Percentiles rank a stretch among this genome's conserved stretches.
Evolutionary conservation across 2,797 vertebrate species (phyloP).

Genomic region (Halcyon badia): DNA sequence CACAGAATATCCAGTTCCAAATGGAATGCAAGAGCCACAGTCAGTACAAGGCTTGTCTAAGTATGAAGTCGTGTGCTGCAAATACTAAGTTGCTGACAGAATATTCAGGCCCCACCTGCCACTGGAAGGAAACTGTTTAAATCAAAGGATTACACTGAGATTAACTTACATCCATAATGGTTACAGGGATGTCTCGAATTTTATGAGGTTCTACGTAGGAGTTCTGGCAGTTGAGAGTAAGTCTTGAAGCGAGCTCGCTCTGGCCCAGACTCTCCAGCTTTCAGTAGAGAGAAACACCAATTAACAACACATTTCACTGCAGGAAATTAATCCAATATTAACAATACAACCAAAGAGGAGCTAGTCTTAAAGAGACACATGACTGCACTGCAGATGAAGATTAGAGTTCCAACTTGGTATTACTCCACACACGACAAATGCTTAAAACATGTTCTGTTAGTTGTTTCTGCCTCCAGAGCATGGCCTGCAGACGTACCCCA

Average conservation of each 20-base stretch:
- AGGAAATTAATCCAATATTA: neutral
- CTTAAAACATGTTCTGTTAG: neutral
- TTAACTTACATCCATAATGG: conserved; percentile 94
- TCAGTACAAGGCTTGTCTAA: neutral
- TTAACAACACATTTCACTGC: neutral
- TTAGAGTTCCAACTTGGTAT: neutral
- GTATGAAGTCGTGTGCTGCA: neutral
- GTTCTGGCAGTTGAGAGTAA: conserved; percentile 98
- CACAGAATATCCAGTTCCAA: neutral
- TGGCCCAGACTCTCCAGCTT: conserved; percentile 96
- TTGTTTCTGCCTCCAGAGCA: neutral
- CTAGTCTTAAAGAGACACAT: neutral
- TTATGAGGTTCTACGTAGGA: conserved; percentile 98
- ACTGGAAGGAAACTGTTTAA: neutral
- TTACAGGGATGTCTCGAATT: conserved; percentile 94
- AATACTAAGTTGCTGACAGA: neutral
- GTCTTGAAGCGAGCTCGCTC: conserved; percentile 94
- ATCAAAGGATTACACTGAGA: neutral
- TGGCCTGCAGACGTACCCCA: neutral
- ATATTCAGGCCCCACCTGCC: neutral
- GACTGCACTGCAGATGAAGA: neutral
- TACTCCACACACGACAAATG: neutral
- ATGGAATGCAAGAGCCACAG: neutral
- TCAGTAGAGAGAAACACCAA: conserved; percentile 2
- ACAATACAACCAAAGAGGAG: neutral